A percentile compares a stretch with the other conserved stretches of the same genome.
phyloP scores from a whole-genome alignment of 2,888 invertebrate species.

The Oscheius sp. region DNA sequence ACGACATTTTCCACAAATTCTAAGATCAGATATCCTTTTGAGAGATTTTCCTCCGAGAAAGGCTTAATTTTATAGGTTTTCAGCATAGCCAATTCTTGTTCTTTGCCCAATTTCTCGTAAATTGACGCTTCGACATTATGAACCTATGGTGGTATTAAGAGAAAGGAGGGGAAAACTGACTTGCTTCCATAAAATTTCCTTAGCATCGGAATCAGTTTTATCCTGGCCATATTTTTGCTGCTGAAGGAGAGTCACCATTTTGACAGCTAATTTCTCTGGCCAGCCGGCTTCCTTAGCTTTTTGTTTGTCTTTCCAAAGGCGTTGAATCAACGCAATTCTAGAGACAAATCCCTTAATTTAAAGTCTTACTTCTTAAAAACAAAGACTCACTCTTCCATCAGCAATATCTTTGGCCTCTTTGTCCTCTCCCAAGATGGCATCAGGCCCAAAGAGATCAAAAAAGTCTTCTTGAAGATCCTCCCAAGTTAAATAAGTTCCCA shows the following conservation, averaged over 20 bases:
- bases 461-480: constrained; percentile 10
- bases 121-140: constrained; percentile 18
- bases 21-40: constrained; percentile 5
- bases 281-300: neutral
- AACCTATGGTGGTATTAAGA: too few species aligned
- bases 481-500: constrained; percentile 17
- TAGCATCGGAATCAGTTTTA: neutral
- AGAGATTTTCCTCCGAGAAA: neutral
- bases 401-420: constrained; percentile 7
- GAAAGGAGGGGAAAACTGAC: too few species aligned
- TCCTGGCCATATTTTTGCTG: constrained; percentile 9
- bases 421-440: neutral
- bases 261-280: constrained; percentile 8
- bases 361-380: neutral
- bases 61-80: neutral
- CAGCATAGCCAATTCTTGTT: neutral
- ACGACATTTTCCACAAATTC: constrained; percentile 16
- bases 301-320: neutral
- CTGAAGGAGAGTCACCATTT: constrained; percentile 18
- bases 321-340: constrained; percentile 1
- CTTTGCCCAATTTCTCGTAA: neutral
- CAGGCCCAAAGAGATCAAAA: neutral
- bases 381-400: neutral
- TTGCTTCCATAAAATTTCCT: neutral
- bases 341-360: constrained; percentile 14